Evolutionary conservation across 2,113 vertebrate genomes (phyloP), one percentile per base, ranked within the genome.

Genomic region (Cardinalis cardinalis): DNA sequence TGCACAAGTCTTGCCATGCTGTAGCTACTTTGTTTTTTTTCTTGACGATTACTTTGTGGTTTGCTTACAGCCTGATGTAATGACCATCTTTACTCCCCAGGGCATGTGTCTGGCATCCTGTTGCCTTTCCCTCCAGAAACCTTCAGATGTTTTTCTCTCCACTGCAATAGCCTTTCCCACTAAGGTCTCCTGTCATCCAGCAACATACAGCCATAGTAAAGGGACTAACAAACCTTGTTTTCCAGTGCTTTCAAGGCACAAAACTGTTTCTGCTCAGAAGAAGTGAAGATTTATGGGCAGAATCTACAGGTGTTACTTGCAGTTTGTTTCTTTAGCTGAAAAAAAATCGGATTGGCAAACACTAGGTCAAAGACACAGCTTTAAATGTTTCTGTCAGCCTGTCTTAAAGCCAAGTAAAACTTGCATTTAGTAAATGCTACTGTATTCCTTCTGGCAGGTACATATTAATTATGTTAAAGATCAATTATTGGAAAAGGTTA

Each of bases 401-500:
- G 36, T 63, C 88, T 65, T 85, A 90, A 74, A 93, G 73, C 44
- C 70, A 95, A 66, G 81, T 79, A 65, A 95, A 96, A 74, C 66
- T 90, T 25, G 12, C 82, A 23, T 23, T 77, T 34, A 91, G 78
- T 60, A 70, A 76, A 66, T 18, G 70, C 6, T 52, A 29, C 23
- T 94, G 68, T 86, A 81, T 69, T 85, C 65, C 18, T 80, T 90
- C 48, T 94, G 51, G 28, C 65, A 94, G 92, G 69, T 91, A 17
- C 69, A 65, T 85, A 44, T 91, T 88, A 95, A 82, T 90, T 94
- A 49, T 81, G 19, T 74, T 76, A 79, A 89, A 88, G 66, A 95
- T 83, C 32, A 95, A 8, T 93, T 96, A 95, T 94, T 90, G 44
- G 84, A 58, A 91, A 92, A 95, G 60, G 24, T 34, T 89, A 95